Conservation (phyloP, 2,113 vertebrate genomes). For the Notothenia rossii region DNA sequence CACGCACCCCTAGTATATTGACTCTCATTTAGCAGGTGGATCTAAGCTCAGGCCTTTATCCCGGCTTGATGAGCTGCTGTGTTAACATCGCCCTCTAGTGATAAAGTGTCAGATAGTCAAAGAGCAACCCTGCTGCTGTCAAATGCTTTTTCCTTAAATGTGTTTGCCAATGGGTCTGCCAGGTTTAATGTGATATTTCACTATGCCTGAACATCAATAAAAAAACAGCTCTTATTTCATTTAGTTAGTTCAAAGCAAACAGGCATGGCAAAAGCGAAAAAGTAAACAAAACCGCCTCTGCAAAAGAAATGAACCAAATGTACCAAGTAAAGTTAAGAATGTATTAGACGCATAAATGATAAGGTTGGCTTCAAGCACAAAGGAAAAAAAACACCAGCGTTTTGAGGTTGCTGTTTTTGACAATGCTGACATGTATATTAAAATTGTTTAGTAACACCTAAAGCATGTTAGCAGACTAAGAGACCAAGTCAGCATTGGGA, state of each 20-base stretch:
- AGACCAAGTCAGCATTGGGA: not conserved
- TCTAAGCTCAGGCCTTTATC: conserved; percentile 7
- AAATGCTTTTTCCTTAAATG: not conserved
- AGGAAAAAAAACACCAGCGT: not conserved
- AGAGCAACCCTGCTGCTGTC: too few species aligned
- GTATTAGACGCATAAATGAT: not conserved
- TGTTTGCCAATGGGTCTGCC: not conserved
- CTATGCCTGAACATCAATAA: not conserved
- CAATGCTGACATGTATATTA: not conserved
- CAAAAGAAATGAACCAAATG: not conserved
- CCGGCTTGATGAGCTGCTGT: not conserved
- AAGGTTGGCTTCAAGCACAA: not conserved
- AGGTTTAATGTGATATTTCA: not conserved
- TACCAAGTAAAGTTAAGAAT: not conserved
- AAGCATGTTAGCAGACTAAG: conserved; percentile 8
- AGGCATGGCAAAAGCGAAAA: not conserved
- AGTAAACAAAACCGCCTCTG: not conserved
- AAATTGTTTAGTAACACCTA: not conserved
- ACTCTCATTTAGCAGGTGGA: conserved; percentile 47
- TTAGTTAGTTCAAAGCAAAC: too few species aligned
- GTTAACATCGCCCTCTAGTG: conserved; percentile 69
- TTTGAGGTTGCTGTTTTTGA: not conserved
- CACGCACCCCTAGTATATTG: conserved; percentile 7
- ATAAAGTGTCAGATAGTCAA: not conserved
- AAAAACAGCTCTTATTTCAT: not conserved